Conservation (phyloP, 2,113 vertebrate genomes). For the Channa argus region DNA sequence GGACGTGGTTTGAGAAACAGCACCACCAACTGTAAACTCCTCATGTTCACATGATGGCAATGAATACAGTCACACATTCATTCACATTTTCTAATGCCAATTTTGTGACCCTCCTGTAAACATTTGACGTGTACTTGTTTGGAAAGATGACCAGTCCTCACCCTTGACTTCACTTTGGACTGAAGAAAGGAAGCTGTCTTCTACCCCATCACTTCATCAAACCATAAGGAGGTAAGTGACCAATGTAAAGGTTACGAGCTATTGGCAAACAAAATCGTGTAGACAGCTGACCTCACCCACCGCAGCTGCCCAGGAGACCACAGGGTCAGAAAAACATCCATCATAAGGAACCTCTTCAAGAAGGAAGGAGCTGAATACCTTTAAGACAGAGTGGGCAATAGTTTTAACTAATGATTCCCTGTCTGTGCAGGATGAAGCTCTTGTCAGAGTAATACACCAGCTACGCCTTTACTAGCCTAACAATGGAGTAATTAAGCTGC, state of each 20-base stretch:
- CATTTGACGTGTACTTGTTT: background rate
- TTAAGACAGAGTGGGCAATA: conserved; percentile 12
- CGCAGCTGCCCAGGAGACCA: conserved; percentile 17
- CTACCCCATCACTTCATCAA: background rate
- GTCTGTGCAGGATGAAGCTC: background rate
- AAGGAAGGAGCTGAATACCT: conserved; percentile 8
- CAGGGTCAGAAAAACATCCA: background rate
- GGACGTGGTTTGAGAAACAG: too few species aligned
- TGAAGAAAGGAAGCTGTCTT: too few species aligned
- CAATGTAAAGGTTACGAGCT: background rate
- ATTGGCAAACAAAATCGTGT: background rate
- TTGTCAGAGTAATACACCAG: conserved; percentile 34
- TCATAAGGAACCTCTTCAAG: conserved; percentile 6
- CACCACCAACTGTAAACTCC: too few species aligned
- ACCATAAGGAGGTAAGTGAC: background rate
- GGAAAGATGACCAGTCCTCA: background rate
- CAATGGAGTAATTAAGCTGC: conserved; percentile 62
- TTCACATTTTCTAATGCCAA: too few species aligned
- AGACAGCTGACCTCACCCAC: background rate
- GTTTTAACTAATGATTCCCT: conserved; percentile 17
- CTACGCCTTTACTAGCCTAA: conserved; percentile 20
- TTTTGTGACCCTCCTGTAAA: too few species aligned
- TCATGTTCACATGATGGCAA: too few species aligned
- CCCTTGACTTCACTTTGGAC: background rate
- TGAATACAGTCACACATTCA: too few species aligned